Evolutionary conservation across 2,113 vertebrate genomes (phyloP), one percentile per base, ranked within the genome.

Genomic region (Ictalurus furcatus): DNA sequence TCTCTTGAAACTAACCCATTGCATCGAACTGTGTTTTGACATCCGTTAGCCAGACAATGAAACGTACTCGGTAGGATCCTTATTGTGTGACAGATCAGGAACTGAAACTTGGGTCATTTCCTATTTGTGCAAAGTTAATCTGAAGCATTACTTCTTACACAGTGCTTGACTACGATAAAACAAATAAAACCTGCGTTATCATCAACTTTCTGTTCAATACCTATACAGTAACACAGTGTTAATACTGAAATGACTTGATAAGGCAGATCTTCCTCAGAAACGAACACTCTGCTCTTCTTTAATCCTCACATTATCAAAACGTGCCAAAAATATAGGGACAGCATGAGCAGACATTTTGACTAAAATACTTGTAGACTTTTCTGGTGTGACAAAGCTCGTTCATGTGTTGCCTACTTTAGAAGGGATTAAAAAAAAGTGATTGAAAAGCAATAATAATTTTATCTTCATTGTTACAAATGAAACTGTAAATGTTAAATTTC

Each of bases 21-120:
- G 12, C 19, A 6, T 6, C 11, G 0, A 2, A 37, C 30, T 13
- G 8, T 7, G 14, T 16, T 25, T 2, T 2, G 17, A 83, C 61
- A 25, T 61, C 56, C 81, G 25, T 13, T 25, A 23, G 1, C 23
- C 25, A 25, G n/a, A 81, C 52, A 52, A 81, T 11, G n/a, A 81
- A 48, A 56, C 3, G 12, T 19, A 9, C 1, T 30, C 52, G 12
- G 28, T 54, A 17, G 28, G 48, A 54, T 48, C 25, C 23, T 52
- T 44, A 76, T 17, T 54, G 44, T 56, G 14, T 7, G 6, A 6
- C 4, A 28, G 84, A 85, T 25, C 44, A 71, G 84, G 84, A 85
- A 85, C 63, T 25, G 84, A 85, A 85, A 85, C 84, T 21, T 34
- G 17, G 25, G 0, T 71, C 48, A 56, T 85, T 54, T 83, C 30